Evolutionary conservation across 2,113 vertebrate species (phyloP).

Genomic region (Porphyrio hochstetteri): DNA sequence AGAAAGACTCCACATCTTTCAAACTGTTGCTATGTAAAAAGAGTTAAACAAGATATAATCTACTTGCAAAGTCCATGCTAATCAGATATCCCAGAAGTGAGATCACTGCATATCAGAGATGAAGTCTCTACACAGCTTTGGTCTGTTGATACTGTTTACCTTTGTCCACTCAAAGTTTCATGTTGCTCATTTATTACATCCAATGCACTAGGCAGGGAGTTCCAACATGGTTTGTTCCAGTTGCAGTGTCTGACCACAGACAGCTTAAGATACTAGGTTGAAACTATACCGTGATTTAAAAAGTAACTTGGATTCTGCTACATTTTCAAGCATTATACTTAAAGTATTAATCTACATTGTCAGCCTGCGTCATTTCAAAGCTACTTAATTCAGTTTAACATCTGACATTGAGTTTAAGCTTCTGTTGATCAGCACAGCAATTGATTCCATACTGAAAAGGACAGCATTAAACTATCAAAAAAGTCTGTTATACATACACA

Average conservation of each 20-base stretch:
- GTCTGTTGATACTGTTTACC: background rate
- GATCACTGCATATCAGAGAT: fast-evolving
- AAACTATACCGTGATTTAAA: fast-evolving
- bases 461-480: background rate
- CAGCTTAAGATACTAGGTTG: background rate
- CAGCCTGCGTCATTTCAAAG: background rate
- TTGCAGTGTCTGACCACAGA: background rate
- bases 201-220: background rate
- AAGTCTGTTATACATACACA: background rate
- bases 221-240: background rate
- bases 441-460: background rate
- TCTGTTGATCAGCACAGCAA: background rate
- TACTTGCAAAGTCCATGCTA: background rate
- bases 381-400: background rate
- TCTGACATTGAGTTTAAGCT: background rate
- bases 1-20: background rate
- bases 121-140: background rate
- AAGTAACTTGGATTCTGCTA: background rate
- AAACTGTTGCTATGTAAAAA: background rate
- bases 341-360: background rate
- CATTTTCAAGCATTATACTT: background rate
- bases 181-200: background rate
- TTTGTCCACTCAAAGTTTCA: background rate
- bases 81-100: background rate
- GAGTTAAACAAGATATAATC: background rate